Conservation (phyloP, 2,888 invertebrate genomes). For the Nymphalis c-album region DNA sequence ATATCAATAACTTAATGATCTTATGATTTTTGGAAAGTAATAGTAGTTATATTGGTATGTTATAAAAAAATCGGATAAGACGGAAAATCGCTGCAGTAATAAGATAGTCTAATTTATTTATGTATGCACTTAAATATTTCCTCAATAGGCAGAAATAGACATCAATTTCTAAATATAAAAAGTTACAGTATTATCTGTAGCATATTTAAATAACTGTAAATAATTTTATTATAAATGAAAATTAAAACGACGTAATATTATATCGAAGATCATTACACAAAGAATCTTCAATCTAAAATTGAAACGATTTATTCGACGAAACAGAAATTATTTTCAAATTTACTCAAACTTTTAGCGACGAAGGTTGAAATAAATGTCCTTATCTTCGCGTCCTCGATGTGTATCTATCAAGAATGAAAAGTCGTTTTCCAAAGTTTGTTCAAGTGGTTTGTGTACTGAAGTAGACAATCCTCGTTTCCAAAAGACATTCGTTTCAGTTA, state of each 20-base stretch:
- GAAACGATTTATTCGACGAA: constrained; percentile 31
- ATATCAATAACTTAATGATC: too few relatives aligned
- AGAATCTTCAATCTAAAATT: constrained; percentile 22
- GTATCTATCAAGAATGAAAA: constrained; percentile 59
- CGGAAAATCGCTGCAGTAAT: too few relatives aligned
- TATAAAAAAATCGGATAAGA: too few relatives aligned
- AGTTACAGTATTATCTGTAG: constrained; percentile 5
- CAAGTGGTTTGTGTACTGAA: constrained; percentile 59
- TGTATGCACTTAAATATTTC: too few relatives aligned
- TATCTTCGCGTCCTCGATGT: constrained; percentile 57
- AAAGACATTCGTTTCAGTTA: constrained; percentile 60
- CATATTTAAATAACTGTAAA: neutral
- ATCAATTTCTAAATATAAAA: too few relatives aligned
- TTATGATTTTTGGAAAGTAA: too few relatives aligned
- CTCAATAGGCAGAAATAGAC: too few relatives aligned
- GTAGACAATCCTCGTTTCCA: constrained; percentile 50
- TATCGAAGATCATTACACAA: constrained; percentile 11
- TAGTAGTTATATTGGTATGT: too few relatives aligned
- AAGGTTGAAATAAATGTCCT: constrained; percentile 53
- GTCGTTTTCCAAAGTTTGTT: constrained; percentile 54
- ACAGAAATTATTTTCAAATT: constrained; percentile 48
- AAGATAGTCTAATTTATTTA: too few relatives aligned
- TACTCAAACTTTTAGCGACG: constrained; percentile 50
- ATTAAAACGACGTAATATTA: neutral
- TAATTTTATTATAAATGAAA: constrained; percentile 1